Percentiles rank a stretch among this genome's conserved stretches.
Evolutionary conservation across 1,140 invertebrate species (phyloP).

Genomic region (Ectropis grisescens): DNA sequence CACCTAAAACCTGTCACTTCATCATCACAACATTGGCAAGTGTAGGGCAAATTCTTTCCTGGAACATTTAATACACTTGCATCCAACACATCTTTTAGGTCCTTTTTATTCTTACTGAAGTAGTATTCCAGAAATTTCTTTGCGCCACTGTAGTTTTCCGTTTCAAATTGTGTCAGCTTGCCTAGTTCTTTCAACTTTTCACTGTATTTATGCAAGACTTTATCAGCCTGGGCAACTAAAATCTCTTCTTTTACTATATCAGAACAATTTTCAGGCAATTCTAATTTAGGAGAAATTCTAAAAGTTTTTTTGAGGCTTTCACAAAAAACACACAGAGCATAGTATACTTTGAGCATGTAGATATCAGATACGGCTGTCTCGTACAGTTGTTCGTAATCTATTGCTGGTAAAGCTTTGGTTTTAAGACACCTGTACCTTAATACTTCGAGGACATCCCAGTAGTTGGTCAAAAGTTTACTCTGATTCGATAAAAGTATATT

Average conservation of each 20-base stretch:
- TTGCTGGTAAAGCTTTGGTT: slow-evolving; percentile 28
- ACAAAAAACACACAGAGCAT: slow-evolving; percentile 27
- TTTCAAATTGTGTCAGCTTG: slow-evolving; percentile 15
- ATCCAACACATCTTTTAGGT: slow-evolving; percentile 15
- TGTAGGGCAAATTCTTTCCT: too few species aligned
- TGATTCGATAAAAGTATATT: slow-evolving; percentile 30
- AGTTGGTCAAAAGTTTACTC: slow-evolving; percentile 28
- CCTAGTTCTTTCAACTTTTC: slow-evolving; percentile 13
- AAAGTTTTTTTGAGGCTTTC: slow-evolving; percentile 21
- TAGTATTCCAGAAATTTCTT: slow-evolving; percentile 37
- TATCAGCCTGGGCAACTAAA: slow-evolving; percentile 24
- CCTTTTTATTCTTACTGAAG: slow-evolving; percentile 25
- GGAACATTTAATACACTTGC: too few species aligned
- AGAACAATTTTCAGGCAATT: slow-evolving; percentile 28
- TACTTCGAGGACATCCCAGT: slow-evolving; percentile 44
- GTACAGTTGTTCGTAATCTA: slow-evolving; percentile 30
- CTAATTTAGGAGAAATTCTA: slow-evolving; percentile 11
- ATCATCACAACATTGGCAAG: slow-evolving; percentile 43
- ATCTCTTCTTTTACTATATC: slow-evolving; percentile 33
- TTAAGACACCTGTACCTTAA: slow-evolving; percentile 37
- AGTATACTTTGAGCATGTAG: slow-evolving; percentile 44
- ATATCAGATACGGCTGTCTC: slow-evolving; percentile 15
- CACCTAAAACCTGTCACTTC: slow-evolving; percentile 34
- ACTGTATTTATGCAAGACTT: slow-evolving; percentile 19
- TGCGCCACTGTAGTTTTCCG: slow-evolving; percentile 23